These are phyloP conservation scores for Cynodonichthys magdalenae DNA, from an alignment of 2,797 vertebrate genomes.

Conservation along the genomic window DNA sequence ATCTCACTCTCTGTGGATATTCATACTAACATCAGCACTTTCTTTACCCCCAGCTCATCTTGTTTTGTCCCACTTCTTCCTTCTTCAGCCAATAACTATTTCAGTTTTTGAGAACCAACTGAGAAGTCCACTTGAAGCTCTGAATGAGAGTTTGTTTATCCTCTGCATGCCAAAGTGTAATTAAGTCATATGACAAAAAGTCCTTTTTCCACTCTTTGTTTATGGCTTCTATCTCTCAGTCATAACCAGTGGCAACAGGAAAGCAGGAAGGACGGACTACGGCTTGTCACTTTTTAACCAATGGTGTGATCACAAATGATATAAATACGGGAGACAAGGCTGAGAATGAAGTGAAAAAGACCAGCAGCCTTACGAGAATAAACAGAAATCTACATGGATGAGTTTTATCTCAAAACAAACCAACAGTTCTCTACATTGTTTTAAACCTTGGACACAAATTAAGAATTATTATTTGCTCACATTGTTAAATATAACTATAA, in stretches of 20 bases:
- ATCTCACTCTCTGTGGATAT: constrained; percentile 44
- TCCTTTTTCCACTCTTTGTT: constrained; percentile 27
- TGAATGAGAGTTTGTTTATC: not conserved
- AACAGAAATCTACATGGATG: not conserved
- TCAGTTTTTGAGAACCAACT: constrained; percentile 14
- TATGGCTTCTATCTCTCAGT: constrained; percentile 40
- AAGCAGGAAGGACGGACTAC: constrained; percentile 9
- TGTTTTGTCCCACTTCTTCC: constrained; percentile 25
- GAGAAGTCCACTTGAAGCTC: constrained; percentile 13
- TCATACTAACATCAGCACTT: constrained; percentile 60
- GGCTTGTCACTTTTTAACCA: constrained; percentile 27
- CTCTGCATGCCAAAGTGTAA: constrained; percentile 11
- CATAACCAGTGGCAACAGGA: constrained; percentile 50
- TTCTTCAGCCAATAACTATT: constrained; percentile 31
- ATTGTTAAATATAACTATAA: not conserved
- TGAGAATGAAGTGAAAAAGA: constrained; percentile 5
- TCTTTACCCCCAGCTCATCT: not conserved
- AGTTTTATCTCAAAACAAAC: not conserved
- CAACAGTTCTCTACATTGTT: not conserved
- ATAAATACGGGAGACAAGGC: not conserved
- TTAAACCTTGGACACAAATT: not conserved
- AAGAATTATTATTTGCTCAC: not conserved
- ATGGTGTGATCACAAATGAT: constrained; percentile 3
- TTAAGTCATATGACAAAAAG: constrained; percentile 39
- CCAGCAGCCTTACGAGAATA: constrained; percentile 3